phyloP scores from a whole-genome alignment of 1,140 invertebrate species.

The Amphibalanus amphitrite region DNA sequence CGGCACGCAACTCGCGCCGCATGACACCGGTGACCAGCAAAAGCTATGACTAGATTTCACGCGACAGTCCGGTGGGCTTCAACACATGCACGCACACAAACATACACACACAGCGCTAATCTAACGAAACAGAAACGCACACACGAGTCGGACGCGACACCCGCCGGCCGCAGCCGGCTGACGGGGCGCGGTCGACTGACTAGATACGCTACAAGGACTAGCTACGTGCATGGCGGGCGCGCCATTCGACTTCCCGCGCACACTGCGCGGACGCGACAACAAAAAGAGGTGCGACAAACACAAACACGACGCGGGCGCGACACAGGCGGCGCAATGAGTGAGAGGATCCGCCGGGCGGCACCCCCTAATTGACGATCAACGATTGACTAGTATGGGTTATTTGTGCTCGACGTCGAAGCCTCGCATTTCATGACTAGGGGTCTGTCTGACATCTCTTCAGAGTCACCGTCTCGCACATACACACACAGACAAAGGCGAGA shows the following conservation, averaged over 20 bases:
- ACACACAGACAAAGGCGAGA: no score
- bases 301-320: background rate
- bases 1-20: no score
- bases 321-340: background rate
- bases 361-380: background rate
- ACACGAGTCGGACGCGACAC: background rate
- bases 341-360: no score
- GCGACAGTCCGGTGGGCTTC: background rate
- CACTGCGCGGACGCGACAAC: background rate
- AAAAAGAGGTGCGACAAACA: background rate
- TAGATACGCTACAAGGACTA: no score
- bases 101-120: background rate
- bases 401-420: background rate
- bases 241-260: background rate
- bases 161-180: no score
- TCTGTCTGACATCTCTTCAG: no score
- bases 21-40: background rate
- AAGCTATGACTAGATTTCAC: background rate
- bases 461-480: no score
- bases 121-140: background rate
- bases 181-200: no score
- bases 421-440: no score
- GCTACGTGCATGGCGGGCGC: background rate
- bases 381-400: background rate
- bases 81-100: no score